Evolutionary conservation across 2,113 vertebrate species (phyloP), one percentile per base, ranked within the genome.

Genomic region (Sialia sialis): DNA sequence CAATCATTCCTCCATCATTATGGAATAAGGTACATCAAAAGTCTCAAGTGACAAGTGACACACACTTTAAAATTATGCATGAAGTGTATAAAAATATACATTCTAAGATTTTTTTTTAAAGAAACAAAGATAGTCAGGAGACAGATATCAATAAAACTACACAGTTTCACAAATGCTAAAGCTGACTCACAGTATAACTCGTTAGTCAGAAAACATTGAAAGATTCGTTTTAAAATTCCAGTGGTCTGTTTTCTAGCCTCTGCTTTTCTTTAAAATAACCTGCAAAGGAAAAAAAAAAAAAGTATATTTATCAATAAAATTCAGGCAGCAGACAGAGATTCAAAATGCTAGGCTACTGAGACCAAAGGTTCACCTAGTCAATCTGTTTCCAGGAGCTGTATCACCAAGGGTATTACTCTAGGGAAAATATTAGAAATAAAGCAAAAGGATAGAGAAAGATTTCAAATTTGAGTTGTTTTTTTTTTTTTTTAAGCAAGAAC

Each of bases 241-340:
- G 4, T 49, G 38, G 22, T 95, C 93, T 91, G 91, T 81, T 81
- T 84, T 96, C 93, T 98, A 98, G 90, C 98, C 98, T 97, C 90
- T 97, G 96, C 98, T 98, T 97, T 98, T 98, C 97, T 98, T 98
- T 92, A 98, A 95, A 96, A 97, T 96, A 90, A 98, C 91, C 98
- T 98, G 97, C n/a, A 75, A 91, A 90, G 79, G 81, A 67, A 49
- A n/a, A 83, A 67, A 49, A n/a, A 72, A 85, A 83, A 83, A 94
- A 90, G 25, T 72, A 81, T 64, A 95, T 82, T 95, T 55, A 69
- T 85, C 19, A 78, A 43, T 78, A 78, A 29, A 80, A 63, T 44
- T 58, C 78, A 81, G 55, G 26, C 13, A 64, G 39, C 34, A 93
- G 41, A 19, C 75, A 76, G 38, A 62, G 8, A 68, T 59, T 15